A percentile compares a stretch with the other conserved stretches of the same genome.
Conservation (phyloP, 92 coral and sea anemone species). For the Parazoanthus atlanticus region DNA sequence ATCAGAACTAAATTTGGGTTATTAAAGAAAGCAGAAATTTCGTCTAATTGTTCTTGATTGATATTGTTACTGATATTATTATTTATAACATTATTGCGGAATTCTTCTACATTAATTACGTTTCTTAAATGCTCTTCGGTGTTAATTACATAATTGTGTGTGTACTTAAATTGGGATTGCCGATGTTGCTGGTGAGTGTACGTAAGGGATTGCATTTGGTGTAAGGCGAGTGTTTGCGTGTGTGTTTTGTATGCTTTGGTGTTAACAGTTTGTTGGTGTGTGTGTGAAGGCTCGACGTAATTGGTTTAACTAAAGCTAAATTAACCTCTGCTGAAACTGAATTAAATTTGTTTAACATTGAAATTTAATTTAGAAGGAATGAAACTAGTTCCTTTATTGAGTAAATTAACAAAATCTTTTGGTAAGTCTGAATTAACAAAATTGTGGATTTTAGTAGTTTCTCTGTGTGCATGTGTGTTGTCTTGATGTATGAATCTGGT, state of each 20-base stretch:
- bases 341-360: neutral
- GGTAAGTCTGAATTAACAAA: neutral
- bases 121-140: neutral
- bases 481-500: neutral
- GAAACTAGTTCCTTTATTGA: constrained; percentile 27
- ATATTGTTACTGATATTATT: neutral
- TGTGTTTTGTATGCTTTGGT: neutral
- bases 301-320: neutral
- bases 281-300: neutral
- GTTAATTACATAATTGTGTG: neutral
- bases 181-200: neutral
- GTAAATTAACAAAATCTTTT: neutral
- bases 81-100: neutral
- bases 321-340: neutral
- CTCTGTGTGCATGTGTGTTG: neutral
- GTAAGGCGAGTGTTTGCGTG: neutral
- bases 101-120: neutral
- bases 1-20: neutral
- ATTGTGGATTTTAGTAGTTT: constrained; percentile 23
- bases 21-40: neutral
- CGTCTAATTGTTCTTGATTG: neutral
- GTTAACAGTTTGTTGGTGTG: neutral
- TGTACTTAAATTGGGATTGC: neutral
- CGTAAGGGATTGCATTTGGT: neutral
- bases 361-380: neutral